Conservation (phyloP, 64 coral and sea anemone genomes). For the Porites lutea region DNA sequence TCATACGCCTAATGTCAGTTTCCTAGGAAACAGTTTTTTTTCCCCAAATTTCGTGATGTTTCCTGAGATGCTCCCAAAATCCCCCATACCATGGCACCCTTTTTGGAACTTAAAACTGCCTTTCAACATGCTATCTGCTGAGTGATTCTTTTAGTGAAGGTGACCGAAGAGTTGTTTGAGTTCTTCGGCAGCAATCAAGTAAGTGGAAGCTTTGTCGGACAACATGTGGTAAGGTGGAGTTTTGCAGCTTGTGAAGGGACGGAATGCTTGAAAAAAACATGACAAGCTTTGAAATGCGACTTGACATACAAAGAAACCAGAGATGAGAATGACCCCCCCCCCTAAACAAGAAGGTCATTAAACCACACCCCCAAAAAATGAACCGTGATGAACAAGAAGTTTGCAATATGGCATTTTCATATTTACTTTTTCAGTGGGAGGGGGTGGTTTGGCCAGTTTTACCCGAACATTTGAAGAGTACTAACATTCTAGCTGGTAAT, state of each 20-base stretch:
- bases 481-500: conserved; percentile 40
- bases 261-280: conserved; percentile 64
- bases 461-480: conserved; percentile 31
- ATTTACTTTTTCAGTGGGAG: conserved; percentile 62
- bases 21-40: neutral
- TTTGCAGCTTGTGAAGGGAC: conserved; percentile 39
- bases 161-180: conserved; percentile 56
- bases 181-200: conserved; percentile 31
- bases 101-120: conserved; percentile 76
- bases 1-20: neutral
- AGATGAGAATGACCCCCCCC: conserved; percentile 29
- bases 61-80: conserved; percentile 81
- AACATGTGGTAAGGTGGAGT: conserved; percentile 56
- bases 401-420: conserved; percentile 67
- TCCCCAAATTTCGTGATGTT: neutral
- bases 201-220: conserved; percentile 76
- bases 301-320: conserved; percentile 73
- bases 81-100: conserved; percentile 79
- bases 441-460: conserved; percentile 66
- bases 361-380: neutral
- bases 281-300: conserved; percentile 40
- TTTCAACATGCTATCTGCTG: conserved; percentile 50
- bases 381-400: conserved; percentile 34
- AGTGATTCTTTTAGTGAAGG: conserved; percentile 45
- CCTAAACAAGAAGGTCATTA: no score